Evolutionary conservation across 1,140 invertebrate genomes (phyloP).

Genomic region (Cydia splendana): DNA sequence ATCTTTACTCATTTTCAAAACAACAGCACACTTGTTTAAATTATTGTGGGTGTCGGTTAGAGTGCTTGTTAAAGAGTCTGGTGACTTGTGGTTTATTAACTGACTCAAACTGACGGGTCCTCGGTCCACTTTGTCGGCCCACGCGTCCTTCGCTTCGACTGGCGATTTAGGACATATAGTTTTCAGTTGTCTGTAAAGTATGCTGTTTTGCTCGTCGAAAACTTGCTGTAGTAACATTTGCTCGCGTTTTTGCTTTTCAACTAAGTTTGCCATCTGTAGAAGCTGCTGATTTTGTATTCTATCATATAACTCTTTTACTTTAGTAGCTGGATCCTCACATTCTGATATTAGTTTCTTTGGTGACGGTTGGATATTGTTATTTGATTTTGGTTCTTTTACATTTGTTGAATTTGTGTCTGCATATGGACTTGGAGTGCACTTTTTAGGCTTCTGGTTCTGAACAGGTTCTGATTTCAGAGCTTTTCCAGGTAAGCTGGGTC

Average conservation of each 20-base stretch:
- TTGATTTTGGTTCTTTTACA: constrained; percentile 36
- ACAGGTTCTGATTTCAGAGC: constrained; percentile 55
- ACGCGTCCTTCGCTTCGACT: constrained; percentile 64
- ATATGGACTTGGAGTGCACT: background rate
- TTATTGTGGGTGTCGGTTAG: constrained; percentile 68
- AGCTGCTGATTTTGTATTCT: constrained; percentile 82
- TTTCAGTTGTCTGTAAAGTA: constrained; percentile 80
- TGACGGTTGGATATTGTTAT: constrained; percentile 23
- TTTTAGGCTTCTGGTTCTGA: constrained; percentile 34
- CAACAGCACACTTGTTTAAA: constrained; percentile 61
- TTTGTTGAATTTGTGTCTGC: constrained; percentile 32
- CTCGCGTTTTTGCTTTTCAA: constrained; percentile 81
- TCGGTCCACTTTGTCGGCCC: constrained; percentile 56
- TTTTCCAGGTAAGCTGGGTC: constrained; percentile 42
- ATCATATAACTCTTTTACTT: constrained; percentile 69
- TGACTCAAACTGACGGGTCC: constrained; percentile 72
- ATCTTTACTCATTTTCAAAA: constrained; percentile 66
- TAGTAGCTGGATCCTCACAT: constrained; percentile 62
- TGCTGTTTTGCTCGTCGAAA: constrained; percentile 82
- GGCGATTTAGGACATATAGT: constrained; percentile 73
- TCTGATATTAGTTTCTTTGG: constrained; percentile 44
- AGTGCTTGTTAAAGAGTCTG: constrained; percentile 56
- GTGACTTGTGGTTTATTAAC: constrained; percentile 57
- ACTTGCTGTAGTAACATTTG: constrained; percentile 81
- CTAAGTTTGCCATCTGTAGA: constrained; percentile 80